Conservation (phyloP, 1,140 invertebrate genomes). For the Diabrotica virgifera region DNA sequence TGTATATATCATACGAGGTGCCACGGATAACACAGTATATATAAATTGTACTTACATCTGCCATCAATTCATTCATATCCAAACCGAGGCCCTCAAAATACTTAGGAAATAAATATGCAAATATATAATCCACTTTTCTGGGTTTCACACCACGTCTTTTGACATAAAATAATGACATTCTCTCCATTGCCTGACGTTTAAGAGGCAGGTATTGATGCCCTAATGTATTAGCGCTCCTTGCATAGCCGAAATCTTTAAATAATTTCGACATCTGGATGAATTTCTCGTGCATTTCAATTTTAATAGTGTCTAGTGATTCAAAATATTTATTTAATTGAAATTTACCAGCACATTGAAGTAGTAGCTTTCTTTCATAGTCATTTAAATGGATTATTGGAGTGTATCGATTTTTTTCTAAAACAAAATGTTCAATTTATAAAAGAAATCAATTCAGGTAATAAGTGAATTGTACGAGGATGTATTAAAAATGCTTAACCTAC, state of each 20-base stretch:
- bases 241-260: conserved; percentile 6
- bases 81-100: conserved; percentile 4
- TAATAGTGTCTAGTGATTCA: not conserved
- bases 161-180: not conserved
- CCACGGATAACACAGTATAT: too few relatives aligned
- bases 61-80: too few relatives aligned
- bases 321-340: conserved; percentile 4
- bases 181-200: conserved; percentile 6
- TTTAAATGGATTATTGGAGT: too few relatives aligned
- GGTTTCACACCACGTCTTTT: not conserved
- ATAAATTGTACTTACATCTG: conserved; percentile 14
- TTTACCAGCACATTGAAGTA: conserved; percentile 3
- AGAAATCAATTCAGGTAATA: too few relatives aligned
- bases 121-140: conserved; percentile 6
- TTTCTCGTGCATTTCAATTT: not conserved
- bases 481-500: too few relatives aligned
- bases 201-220: not conserved
- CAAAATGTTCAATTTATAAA: too few relatives aligned
- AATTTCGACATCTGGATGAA: not conserved
- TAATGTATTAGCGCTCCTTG: not conserved
- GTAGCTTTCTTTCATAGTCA: not conserved
- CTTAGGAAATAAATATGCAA: conserved; percentile 1
- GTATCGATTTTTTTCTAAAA: too few relatives aligned
- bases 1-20: too few relatives aligned
- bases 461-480: too few relatives aligned